Conservation (phyloP, 2,888 invertebrate genomes). For the Apamea monoglypha region DNA sequence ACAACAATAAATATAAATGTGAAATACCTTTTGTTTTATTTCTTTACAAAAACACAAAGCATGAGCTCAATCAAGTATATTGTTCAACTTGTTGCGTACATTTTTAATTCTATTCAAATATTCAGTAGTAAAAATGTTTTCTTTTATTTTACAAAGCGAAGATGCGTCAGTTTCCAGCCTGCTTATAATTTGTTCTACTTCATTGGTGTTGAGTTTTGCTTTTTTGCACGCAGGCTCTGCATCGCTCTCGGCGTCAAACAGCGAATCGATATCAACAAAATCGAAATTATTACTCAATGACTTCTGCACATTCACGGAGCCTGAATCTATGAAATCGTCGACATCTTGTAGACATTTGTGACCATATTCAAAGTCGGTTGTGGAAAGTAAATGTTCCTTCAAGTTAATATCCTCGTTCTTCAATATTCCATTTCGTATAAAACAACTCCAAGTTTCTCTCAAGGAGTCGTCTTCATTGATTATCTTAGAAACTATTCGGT, state of each 20-base stretch:
- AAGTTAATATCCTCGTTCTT: constrained; percentile 39
- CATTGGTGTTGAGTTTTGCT: constrained; percentile 74
- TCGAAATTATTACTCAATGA: constrained; percentile 78
- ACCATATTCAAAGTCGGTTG: constrained; percentile 61
- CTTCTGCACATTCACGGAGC: constrained; percentile 46
- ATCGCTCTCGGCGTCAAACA: constrained; percentile 76
- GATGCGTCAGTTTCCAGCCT: constrained; percentile 77
- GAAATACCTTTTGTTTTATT: constrained; percentile 85
- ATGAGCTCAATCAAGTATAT: constrained; percentile 73
- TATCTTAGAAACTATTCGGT: constrained; percentile 66
- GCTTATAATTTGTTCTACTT: constrained; percentile 73
- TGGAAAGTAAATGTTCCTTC: constrained; percentile 63
- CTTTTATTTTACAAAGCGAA: constrained; percentile 73
- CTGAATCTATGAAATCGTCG: constrained; percentile 24
- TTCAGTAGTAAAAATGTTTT: constrained; percentile 72
- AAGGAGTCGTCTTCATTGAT: constrained; percentile 67
- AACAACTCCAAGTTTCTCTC: constrained; percentile 67
- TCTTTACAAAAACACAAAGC: constrained; percentile 54
- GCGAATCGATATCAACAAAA: constrained; percentile 78
- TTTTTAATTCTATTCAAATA: constrained; percentile 74
- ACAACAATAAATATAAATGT: constrained; percentile 90
- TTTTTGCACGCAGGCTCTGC: constrained; percentile 80
- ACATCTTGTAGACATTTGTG: constrained; percentile 76
- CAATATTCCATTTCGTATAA: constrained; percentile 51
- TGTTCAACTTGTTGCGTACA: constrained; percentile 77